phyloP scores from a whole-genome alignment of 2,888 invertebrate species.

The Chrysina gloriosa region DNA sequence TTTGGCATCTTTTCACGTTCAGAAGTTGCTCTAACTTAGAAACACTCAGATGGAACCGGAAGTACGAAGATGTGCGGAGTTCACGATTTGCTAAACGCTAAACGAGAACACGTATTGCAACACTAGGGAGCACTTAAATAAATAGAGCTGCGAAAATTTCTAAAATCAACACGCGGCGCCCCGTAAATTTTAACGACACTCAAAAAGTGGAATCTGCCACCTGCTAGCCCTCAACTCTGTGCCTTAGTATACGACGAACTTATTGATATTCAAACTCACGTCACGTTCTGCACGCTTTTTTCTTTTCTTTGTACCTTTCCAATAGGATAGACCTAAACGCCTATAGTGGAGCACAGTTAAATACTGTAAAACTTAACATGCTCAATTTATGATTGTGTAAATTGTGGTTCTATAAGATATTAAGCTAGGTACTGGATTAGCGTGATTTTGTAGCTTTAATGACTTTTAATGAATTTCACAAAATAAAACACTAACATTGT shows the following conservation, averaged over 20 bases:
- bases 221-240: slow-evolving; percentile 21
- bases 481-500: too few relatives aligned
- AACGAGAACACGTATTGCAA: slow-evolving; percentile 39
- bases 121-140: slow-evolving; percentile 41
- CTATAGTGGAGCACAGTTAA: not conserved
- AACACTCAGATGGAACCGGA: slow-evolving; percentile 17
- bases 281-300: slow-evolving; percentile 22
- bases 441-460: too few relatives aligned
- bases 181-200: slow-evolving; percentile 43
- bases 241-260: slow-evolving; percentile 7
- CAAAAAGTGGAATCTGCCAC: slow-evolving; percentile 38
- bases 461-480: too few relatives aligned
- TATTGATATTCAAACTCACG: slow-evolving; percentile 30
- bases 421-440: too few relatives aligned
- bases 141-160: slow-evolving; percentile 43
- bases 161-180: slow-evolving; percentile 40
- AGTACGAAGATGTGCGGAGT: slow-evolving; percentile 11
- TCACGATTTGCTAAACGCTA: slow-evolving; percentile 1
- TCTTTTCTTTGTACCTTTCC: slow-evolving; percentile 1
- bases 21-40: slow-evolving; percentile 1
- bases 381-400: not conserved
- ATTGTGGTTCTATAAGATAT: too few relatives aligned
- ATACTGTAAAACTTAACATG: not conserved
- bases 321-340: not conserved
- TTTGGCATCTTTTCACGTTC: not conserved